phyloP scores from a whole-genome alignment of 2,888 invertebrate genomes.

The Argyresthia goedartella region DNA sequence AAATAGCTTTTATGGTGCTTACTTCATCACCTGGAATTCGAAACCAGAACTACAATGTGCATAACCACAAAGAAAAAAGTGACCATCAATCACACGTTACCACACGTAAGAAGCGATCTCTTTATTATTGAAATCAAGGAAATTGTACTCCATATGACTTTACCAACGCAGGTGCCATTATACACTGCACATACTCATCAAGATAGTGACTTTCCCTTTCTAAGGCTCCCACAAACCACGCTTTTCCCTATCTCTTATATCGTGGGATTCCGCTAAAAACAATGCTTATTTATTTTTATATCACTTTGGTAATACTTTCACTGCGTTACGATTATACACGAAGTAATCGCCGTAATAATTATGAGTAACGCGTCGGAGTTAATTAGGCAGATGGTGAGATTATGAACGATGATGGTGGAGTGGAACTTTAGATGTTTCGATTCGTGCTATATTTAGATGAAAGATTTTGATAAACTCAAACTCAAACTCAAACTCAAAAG shows the following conservation, averaged over 20 bases:
- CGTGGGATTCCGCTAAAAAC: slow-evolving; percentile 52
- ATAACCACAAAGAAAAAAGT: too few relatives aligned
- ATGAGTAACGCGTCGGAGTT: slow-evolving; percentile 18
- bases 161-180: background rate
- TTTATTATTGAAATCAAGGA: too few relatives aligned
- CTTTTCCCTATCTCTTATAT: slow-evolving; percentile 61
- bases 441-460: too few relatives aligned
- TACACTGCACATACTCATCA: background rate
- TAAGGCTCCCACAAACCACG: slow-evolving; percentile 57
- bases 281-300: slow-evolving; percentile 52
- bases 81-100: too few relatives aligned
- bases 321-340: slow-evolving; percentile 26
- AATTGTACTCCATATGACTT: background rate
- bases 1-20: too few relatives aligned
- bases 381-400: background rate
- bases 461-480: too few relatives aligned
- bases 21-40: too few relatives aligned
- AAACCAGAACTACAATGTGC: too few relatives aligned
- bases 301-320: slow-evolving; percentile 56
- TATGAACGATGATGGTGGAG: background rate
- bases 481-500: too few relatives aligned
- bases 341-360: slow-evolving; percentile 36
- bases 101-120: too few relatives aligned
- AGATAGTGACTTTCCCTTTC: slow-evolving; percentile 45
- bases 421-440: too few relatives aligned